Evolutionary conservation across 1,140 invertebrate species (phyloP).

Genomic region (Maconellicoccus hirsutus): DNA sequence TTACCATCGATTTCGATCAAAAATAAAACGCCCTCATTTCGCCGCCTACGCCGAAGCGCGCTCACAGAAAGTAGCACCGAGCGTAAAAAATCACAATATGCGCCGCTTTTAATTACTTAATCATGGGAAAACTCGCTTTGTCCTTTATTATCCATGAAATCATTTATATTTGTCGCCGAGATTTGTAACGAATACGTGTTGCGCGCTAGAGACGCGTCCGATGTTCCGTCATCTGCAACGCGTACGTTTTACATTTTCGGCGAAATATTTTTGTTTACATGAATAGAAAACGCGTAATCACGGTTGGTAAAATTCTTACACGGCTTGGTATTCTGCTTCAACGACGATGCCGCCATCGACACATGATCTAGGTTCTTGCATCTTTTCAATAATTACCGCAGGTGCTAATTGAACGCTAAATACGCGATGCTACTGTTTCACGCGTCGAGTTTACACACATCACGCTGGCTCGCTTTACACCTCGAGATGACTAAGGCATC

Average conservation of each 20-base stretch:
- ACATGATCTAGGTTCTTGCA: no score
- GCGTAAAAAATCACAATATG: constrained; percentile 9
- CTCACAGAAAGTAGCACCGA: background rate
- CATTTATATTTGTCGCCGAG: background rate
- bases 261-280: background rate
- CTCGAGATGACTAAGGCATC: no score
- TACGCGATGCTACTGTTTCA: no score
- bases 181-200: background rate
- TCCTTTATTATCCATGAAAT: background rate
- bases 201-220: background rate
- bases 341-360: no score
- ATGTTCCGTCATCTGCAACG: background rate
- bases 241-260: no score
- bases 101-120: background rate
- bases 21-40: background rate
- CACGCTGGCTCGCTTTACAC: no score
- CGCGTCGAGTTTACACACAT: no score
- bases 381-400: no score
- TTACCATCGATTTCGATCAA: no score
- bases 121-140: background rate
- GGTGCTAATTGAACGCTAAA: no score
- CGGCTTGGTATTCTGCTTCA: no score
- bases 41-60: background rate
- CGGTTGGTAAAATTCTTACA: background rate
- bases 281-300: background rate